Conservation (phyloP, 2,113 vertebrate species). For the Platysteira castanea region DNA sequence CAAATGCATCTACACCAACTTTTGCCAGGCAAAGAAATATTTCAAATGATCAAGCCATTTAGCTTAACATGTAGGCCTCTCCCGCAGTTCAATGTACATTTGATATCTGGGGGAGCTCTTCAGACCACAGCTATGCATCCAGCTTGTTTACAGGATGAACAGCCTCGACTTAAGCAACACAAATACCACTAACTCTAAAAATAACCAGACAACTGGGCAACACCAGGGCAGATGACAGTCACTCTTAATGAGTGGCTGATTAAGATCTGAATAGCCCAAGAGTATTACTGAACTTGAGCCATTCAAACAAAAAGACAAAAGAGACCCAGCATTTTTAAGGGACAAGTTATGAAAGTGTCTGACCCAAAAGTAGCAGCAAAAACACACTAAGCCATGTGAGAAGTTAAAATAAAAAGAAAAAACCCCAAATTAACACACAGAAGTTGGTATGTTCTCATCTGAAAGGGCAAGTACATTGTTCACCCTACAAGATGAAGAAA, state of each 20-base stretch:
- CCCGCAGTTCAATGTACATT: neutral
- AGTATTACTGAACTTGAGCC: neutral
- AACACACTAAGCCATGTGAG: neutral
- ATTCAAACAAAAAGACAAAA: neutral
- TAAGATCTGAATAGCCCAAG: neutral
- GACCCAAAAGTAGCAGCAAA: neutral
- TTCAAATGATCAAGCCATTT: neutral
- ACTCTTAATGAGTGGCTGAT: neutral
- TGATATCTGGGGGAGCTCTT: neutral
- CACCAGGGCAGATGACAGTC: slow-evolving; percentile 1
- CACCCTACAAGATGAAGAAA: neutral
- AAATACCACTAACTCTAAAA: neutral
- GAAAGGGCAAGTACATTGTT: neutral
- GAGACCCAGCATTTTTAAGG: neutral
- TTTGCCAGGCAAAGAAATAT: neutral
- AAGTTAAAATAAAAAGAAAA: neutral
- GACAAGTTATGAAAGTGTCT: neutral
- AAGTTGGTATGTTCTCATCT: neutral
- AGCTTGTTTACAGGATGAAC: slow-evolving; percentile 11
- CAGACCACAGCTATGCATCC: neutral
- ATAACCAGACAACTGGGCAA: slow-evolving; percentile 18
- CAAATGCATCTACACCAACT: neutral
- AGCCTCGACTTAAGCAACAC: neutral
- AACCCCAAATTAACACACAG: neutral
- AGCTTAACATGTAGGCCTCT: neutral